A percentile compares a stretch with the other conserved stretches of the same genome.
Evolutionary conservation across 1,140 invertebrate species (phyloP).

Genomic region (Heterodera carotae): DNA sequence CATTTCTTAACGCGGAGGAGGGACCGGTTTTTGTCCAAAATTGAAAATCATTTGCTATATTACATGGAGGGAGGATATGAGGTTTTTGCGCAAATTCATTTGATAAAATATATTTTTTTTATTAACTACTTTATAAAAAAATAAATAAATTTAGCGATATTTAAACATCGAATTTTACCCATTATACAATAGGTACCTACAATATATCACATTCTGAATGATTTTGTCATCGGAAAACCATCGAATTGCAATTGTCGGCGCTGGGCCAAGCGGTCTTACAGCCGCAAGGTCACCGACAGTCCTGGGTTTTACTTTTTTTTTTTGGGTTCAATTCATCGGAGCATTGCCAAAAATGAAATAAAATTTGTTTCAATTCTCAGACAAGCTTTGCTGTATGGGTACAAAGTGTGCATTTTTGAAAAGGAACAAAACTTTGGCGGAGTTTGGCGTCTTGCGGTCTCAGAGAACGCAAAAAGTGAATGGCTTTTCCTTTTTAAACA

Average conservation of each 20-base stretch:
- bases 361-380: constrained; percentile 20
- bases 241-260: constrained; percentile 30
- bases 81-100: too few relatives aligned
- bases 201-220: neutral
- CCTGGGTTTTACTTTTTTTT: too few relatives aligned
- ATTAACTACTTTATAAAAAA: too few relatives aligned
- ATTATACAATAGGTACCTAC: too few relatives aligned
- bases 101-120: too few relatives aligned
- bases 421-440: constrained; percentile 21
- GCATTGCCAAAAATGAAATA: neutral
- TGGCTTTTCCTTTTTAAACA: neutral
- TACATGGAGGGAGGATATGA: too few relatives aligned
- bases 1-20: too few relatives aligned
- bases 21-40: too few relatives aligned
- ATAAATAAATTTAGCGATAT: too few relatives aligned
- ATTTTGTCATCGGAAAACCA: neutral
- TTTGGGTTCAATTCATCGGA: too few relatives aligned
- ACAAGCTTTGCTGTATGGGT: constrained; percentile 26
- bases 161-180: too few relatives aligned
- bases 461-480: constrained; percentile 23
- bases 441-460: constrained; percentile 24
- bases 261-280: constrained; percentile 28
- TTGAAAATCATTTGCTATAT: too few relatives aligned
- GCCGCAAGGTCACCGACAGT: constrained; percentile 29
- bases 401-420: constrained; percentile 23